Base-by-base conservation (phyloP, 2,113 vertebrate genomes). In the Emydocephalus ijimae region DNA sequence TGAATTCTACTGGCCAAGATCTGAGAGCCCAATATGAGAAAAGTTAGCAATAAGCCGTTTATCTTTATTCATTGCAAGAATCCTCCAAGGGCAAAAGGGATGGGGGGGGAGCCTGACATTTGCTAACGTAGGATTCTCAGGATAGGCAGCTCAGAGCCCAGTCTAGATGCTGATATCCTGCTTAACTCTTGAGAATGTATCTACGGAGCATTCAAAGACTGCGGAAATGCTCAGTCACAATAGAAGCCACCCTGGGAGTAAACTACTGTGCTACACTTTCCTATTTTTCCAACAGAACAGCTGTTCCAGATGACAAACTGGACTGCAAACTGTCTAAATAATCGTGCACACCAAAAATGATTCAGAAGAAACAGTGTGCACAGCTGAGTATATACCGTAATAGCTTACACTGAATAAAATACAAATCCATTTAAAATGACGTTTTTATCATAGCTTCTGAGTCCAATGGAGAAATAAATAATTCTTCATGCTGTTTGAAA, bases 381-480 rank as follows among this genome's bases (percentile, higher is more conserved):
- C 64, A 92, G 87, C 45, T 61, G 93, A 93, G 88, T 55, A 93
- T 12, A 43, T 24, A 59, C 23, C 2, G 0, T 59, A 93, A 1
- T n/a, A 56, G 88, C 43, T 11, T 61, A 89, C 92, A 24, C 0
- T 1, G 43, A 43, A 92, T 39, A 48, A 45, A 50, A 55, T 55
- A 86, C 14, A 91, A 94, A 90, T 15, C 85, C 18, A 64, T 0
- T 90, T 48, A 85, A 95, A 94, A 94, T 87, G 29, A 85, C 74
- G 29, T 6, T 90, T 93, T 39, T 96, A 34, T 59, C 85, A 52
- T 11, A 89, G 87, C 88, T 64, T 90, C 88, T 90, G 45, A 94
- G 93, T 52, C 93, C 56, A 88, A 88, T n/a, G 23, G 91, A 0
- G 90, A 43, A 39, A 89, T 87, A 10, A 93, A 92, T 93, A 93